A percentile compares a stretch with the other conserved stretches of the same genome.
phyloP scores from a whole-genome alignment of 2,113 vertebrate genomes.

The Cebidichthys violaceus region DNA sequence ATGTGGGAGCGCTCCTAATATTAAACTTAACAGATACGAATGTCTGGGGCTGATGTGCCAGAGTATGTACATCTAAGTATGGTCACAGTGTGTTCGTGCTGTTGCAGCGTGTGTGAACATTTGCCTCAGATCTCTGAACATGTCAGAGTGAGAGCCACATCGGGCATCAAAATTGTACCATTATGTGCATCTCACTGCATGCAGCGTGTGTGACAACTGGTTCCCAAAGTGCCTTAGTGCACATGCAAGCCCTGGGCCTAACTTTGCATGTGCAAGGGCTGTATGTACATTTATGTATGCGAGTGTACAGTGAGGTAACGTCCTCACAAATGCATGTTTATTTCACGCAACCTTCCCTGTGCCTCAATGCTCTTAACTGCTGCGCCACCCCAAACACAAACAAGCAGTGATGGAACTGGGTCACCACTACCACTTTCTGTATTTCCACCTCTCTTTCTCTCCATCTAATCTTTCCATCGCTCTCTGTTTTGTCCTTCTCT shows the following conservation, averaged over 20 bases:
- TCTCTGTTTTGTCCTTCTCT: not conserved
- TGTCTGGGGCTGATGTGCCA: not conserved
- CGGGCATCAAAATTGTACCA: slow-evolving; percentile 13
- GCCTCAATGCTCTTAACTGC: slow-evolving; percentile 70
- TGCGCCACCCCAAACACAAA: slow-evolving; percentile 74
- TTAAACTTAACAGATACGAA: not conserved
- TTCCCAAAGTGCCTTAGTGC: slow-evolving; percentile 11
- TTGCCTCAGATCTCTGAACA: not conserved
- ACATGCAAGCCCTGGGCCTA: not conserved
- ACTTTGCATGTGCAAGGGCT: slow-evolving; percentile 15
- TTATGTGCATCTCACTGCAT: not conserved
- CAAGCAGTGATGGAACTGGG: slow-evolving; percentile 83
- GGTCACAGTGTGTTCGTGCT: not conserved
- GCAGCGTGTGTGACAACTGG: not conserved
- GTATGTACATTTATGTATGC: not conserved
- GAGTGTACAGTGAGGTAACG: slow-evolving; percentile 31
- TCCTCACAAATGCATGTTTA: slow-evolving; percentile 56
- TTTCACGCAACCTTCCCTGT: slow-evolving; percentile 41
- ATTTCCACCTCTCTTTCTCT: slow-evolving; percentile 54
- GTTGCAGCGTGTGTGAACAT: not conserved
- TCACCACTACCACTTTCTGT: slow-evolving; percentile 68
- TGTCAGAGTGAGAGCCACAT: slow-evolving; percentile 5
- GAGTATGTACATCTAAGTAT: not conserved
- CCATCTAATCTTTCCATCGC: slow-evolving; percentile 26
- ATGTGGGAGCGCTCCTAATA: not conserved